phyloP scores from a whole-genome alignment of 2,797 vertebrate genomes.

The Galaxias olidus region DNA sequence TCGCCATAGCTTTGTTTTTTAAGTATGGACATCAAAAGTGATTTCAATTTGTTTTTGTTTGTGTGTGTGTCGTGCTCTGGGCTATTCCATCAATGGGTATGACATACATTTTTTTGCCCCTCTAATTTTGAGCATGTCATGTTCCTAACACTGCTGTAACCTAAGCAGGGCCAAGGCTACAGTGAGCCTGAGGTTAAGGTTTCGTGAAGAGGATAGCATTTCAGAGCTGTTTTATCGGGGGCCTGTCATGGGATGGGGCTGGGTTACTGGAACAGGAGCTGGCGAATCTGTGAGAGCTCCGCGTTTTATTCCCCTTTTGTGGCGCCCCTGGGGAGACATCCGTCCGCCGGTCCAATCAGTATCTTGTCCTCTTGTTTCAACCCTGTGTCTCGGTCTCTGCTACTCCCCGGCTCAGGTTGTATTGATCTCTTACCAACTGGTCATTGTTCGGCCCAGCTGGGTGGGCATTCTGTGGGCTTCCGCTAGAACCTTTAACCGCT shows the following conservation, averaged over 20 bases:
- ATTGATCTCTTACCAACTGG: conserved; percentile 32
- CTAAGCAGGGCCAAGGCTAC: conserved; percentile 35
- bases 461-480: conserved; percentile 21
- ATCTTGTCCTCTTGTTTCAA: conserved; percentile 27
- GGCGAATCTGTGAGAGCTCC: conserved; percentile 38
- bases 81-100: no score
- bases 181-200: conserved; percentile 53
- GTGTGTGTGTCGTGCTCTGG: no score
- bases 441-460: conserved; percentile 51
- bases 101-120: conserved; percentile 27
- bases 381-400: conserved; percentile 8
- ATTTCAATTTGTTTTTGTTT: no score
- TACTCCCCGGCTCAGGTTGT: conserved; percentile 43
- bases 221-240: conserved; percentile 52
- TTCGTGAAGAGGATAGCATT: conserved; percentile 61
- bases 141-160: neutral
- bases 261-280: conserved; percentile 68
- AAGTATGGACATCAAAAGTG: no score
- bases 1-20: no score
- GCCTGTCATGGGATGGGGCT: conserved; percentile 55
- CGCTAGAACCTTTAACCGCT: no score
- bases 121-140: neutral
- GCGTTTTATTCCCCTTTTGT: conserved; percentile 54
- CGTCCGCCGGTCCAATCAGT: conserved; percentile 35
- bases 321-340: conserved; percentile 42